Evolutionary conservation across 2,797 vertebrate species (phyloP).

Genomic region (Amphiprion clarkii): DNA sequence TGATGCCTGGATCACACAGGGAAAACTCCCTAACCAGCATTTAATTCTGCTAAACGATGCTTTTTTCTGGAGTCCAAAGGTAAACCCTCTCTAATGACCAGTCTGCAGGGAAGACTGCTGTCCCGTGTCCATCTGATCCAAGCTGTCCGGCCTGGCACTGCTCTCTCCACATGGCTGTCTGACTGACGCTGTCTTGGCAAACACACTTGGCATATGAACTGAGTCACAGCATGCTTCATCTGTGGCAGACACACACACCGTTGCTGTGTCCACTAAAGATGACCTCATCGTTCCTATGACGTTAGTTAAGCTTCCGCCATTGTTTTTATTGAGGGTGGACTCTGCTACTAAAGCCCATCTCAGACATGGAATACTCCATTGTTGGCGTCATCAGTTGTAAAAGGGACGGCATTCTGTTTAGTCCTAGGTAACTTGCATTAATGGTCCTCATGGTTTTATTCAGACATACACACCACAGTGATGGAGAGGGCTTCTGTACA

Average conservation of each 20-base stretch:
- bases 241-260: constrained; percentile 43
- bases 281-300: constrained; percentile 45
- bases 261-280: constrained; percentile 25
- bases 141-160: constrained; percentile 50
- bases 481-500: too few relatives aligned
- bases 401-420: too few relatives aligned
- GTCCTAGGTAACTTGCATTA: too few relatives aligned
- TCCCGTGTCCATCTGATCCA: constrained; percentile 42
- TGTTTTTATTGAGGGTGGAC: constrained; percentile 25
- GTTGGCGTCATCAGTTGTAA: too few relatives aligned
- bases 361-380: too few relatives aligned
- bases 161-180: constrained; percentile 59
- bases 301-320: constrained; percentile 3
- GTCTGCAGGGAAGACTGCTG: constrained; percentile 36
- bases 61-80: constrained; percentile 3
- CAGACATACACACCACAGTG: too few relatives aligned
- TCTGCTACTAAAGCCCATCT: not conserved
- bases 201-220: constrained; percentile 64
- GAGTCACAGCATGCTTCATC: constrained; percentile 38
- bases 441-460: too few relatives aligned
- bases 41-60: constrained; percentile 3
- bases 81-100: constrained; percentile 24
- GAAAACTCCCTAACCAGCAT: not conserved
- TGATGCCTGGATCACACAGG: not conserved
- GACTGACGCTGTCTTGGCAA: constrained; percentile 62